Base-by-base conservation (phyloP, 2,888 invertebrate species). In the Morinoia aosen region DNA sequence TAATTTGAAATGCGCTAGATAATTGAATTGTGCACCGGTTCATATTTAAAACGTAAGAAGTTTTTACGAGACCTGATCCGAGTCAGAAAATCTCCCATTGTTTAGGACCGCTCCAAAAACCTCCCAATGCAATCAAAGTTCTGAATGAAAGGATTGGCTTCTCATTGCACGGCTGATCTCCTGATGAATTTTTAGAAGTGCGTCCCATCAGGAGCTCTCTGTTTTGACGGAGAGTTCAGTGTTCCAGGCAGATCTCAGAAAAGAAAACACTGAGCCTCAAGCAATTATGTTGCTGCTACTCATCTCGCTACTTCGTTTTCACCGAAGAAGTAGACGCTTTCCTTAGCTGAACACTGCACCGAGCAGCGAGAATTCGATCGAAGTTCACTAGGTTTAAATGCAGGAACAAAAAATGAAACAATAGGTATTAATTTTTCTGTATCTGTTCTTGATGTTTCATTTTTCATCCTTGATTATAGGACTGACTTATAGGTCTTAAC, bases 101-200 rank as follows among this genome's bases (percentile, higher is more conserved):
- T 93, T 93, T 93, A 57, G 58, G 93, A 93, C 57, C 93, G 33
- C 57, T 57, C 33, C 93, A 93, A 93, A 93, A 93, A 93, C 93
- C 93, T 33, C 48, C 57, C 93, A 57, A 93, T 93, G 93, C 93
- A 93, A 93, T 93, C 93, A 93, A 93, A 93, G 93, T 93, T 93
- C 93, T 93, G 93, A 93, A 93, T 93, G 93, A 93, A 93, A 93
- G 93, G 93, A 93, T 93, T 93, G 93, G 93, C 93, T 93, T 93
- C 93, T 93, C 93, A 93, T 93, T 57, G 93, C 93, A 93, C 93
- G 93, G 57, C 93, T 93, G 93, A 93, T 93, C 93, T 93, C 57
- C 57, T 93, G 93, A 93, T 93, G 93, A 93, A 93, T 93, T 93
- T 93, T 93, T 93, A 93, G 57, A 48, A 57, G 57, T 57, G 93